Percentiles rank a stretch among this genome's conserved stretches.
Evolutionary conservation across 1,140 invertebrate species (phyloP).

Genomic region (Whitmania pigra): DNA sequence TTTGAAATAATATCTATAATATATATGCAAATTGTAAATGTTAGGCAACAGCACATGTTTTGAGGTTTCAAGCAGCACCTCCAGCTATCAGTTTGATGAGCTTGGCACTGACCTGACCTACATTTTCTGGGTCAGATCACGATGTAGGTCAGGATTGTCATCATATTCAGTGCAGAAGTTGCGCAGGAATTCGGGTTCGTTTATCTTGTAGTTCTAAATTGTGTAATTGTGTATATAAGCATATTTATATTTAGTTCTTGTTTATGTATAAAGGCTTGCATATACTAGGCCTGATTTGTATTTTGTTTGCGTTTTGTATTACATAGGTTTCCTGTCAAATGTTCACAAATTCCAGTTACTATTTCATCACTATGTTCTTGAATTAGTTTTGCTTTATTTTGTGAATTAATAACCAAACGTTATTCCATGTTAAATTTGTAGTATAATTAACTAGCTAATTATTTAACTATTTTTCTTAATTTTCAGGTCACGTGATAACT

Average conservation of each 20-base stretch:
- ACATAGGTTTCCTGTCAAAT: neutral
- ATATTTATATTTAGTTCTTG: no score
- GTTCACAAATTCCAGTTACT: neutral
- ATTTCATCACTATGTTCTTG: neutral
- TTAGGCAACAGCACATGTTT: no score
- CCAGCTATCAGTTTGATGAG: neutral
- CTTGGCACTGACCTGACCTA: neutral
- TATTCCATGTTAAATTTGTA: no score
- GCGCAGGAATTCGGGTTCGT: no score
- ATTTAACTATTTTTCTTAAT: no score
- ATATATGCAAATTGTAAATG: no score
- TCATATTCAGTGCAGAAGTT: no score
- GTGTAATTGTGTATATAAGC: no score
- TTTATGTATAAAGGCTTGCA: neutral
- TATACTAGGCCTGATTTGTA: neutral
- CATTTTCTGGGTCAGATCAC: constrained; percentile 11
- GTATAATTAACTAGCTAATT: no score
- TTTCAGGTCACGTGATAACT: no score
- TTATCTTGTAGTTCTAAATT: neutral
- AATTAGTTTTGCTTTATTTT: neutral
- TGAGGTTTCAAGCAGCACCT: neutral
- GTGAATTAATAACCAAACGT: neutral
- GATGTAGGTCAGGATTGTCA: constrained; percentile 1
- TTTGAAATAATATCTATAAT: no score
- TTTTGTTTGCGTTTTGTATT: neutral